These are phyloP conservation scores for Allacma fusca DNA, from an alignment of 2,888 invertebrate species.

Conservation along the genomic window DNA sequence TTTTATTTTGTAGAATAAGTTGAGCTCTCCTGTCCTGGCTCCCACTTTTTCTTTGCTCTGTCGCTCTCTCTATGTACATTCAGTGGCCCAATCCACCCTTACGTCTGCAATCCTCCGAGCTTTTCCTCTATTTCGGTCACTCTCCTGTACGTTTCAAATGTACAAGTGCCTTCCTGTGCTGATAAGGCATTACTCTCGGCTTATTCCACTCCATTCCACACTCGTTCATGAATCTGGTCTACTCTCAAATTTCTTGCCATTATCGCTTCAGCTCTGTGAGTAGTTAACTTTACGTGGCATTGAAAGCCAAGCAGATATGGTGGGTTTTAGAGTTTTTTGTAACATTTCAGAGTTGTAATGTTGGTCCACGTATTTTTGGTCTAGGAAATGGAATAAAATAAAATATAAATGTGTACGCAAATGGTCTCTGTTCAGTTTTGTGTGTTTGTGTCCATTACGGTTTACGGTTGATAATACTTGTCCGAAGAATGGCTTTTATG, in stretches of 20 bases:
- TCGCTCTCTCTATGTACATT: not conserved
- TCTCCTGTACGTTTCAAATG: too few relatives aligned
- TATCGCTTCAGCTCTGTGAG: too few relatives aligned
- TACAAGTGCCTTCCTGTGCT: too few relatives aligned
- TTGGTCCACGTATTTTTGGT: conserved; percentile 12
- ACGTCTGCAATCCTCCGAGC: not conserved
- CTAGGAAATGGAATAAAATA: conserved; percentile 14
- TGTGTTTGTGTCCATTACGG: not conserved
- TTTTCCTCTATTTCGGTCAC: not conserved
- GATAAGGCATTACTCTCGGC: too few relatives aligned
- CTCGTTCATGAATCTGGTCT: too few relatives aligned
- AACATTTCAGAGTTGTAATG: not conserved
- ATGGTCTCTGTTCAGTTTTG: not conserved
- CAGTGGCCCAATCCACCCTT: not conserved
- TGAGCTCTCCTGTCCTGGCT: too few relatives aligned
- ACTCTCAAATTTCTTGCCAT: too few relatives aligned
- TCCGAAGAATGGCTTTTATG: conserved; percentile 23
- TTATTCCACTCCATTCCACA: too few relatives aligned
- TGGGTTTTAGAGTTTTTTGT: too few relatives aligned
- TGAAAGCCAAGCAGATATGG: too few relatives aligned
- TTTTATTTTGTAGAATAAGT: too few relatives aligned
- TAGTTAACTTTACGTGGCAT: too few relatives aligned
- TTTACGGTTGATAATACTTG: not conserved
- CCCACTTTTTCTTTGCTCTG: not conserved
- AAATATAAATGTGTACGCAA: conserved; percentile 6